Evolutionary conservation across 2,113 vertebrate species (phyloP), one percentile per base, ranked within the genome.

Genomic region (Lophochroa leadbeateri): DNA sequence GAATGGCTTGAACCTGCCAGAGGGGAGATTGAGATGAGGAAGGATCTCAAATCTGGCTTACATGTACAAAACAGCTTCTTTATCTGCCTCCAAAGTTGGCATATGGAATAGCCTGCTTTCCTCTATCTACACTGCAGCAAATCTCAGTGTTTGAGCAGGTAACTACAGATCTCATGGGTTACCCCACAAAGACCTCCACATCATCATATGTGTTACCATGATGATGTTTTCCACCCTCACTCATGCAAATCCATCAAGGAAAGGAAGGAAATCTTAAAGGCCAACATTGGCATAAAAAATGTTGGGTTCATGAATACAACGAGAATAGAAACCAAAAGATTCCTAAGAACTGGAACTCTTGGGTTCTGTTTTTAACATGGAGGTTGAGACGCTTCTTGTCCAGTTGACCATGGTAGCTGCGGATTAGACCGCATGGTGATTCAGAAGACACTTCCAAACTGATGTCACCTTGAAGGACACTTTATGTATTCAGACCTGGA

Each of bases 381-480:
- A 24, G 7, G 15, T 23, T 47, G 65, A 65, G 78, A 53, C 57
- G 19, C 28, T 47, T 53, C 72, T 41, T 27, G 79, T 31, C 49
- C 53, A 31, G n/a, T 4, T 82, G 47, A 23, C 17, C 0, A 0
- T 3, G 47, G 57, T 2, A 58, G 60, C 28, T 67, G 68, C 46
- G 19, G 47, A 37, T 20, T 52, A 65, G 23, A 44, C 10, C 17
- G 29, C 77, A 2, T 7, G 50, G 33, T 8, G 55, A 37, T 47
- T n/a, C 78, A 71, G 33, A 60, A 74, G 68, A 50, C 17, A 24
- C 25, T 44, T 74, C 63, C 31, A 39, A 33, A 3, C 14, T n/a
- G 64, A 15, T 49, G 55, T 37, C 50, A 43, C 58, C 53, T 20
- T 20, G 68, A 50, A 88, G 33, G n/a, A 75, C 28, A 29, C 5